Conservation (phyloP, 2,888 invertebrate genomes). For the Apotomis betuletana region DNA sequence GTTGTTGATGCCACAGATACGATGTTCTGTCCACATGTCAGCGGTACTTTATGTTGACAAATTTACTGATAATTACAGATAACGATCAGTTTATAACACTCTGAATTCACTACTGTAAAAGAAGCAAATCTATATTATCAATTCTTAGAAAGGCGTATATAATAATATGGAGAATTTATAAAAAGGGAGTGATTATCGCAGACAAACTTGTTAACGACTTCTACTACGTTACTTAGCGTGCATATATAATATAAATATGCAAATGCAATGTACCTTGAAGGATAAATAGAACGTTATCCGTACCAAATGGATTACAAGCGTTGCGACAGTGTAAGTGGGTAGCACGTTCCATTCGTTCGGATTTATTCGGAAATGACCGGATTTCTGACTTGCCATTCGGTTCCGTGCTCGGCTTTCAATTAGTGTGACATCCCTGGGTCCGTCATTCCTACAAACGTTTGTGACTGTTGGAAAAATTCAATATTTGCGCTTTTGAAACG, state of each 20-base stretch:
- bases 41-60: background rate
- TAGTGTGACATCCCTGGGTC: background rate
- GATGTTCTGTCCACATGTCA: constrained; percentile 4
- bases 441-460: background rate
- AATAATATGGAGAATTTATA: background rate
- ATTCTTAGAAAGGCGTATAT: too few species aligned
- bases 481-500: too few species aligned
- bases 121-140: too few species aligned
- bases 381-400: background rate
- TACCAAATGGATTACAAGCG: constrained; percentile 15
- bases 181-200: background rate
- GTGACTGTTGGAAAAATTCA: background rate
- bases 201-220: constrained; percentile 4
- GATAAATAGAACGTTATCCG: background rate
- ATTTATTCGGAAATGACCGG: background rate
- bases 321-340: constrained; percentile 19
- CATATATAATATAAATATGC: background rate
- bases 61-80: too few species aligned
- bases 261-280: constrained; percentile 5
- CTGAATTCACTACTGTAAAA: too few species aligned
- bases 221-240: background rate
- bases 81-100: too few species aligned
- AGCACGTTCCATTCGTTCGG: background rate
- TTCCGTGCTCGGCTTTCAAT: background rate
- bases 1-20: background rate